Percentiles rank a stretch among this genome's conserved stretches.
Conservation (phyloP, 1,140 invertebrate species). For the Mesaphorura yosii region DNA sequence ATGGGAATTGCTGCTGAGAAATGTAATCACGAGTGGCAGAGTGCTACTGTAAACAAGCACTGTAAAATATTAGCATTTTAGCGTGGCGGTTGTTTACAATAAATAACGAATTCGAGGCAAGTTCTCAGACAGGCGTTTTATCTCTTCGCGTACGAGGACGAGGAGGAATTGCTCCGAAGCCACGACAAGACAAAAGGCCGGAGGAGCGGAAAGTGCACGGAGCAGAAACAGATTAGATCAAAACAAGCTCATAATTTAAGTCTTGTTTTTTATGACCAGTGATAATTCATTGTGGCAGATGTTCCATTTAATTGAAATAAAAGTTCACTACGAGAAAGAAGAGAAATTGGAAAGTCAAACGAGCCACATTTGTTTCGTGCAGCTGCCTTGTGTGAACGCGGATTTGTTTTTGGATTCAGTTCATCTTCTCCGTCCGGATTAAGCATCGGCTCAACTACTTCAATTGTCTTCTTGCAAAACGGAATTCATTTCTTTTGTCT, state of each 20-base stretch:
- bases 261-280: conserved; percentile 19
- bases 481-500: neutral
- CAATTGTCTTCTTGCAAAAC: neutral
- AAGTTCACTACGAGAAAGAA: neutral
- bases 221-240: neutral
- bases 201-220: no score
- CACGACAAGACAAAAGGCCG: no score
- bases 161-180: no score
- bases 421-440: neutral
- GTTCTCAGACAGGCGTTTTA: no score
- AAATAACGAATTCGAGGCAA: no score
- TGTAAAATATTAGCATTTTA: no score
- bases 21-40: no score
- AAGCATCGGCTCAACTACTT: neutral
- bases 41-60: no score
- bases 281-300: conserved; percentile 18
- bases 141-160: no score
- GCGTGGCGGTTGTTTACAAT: no score
- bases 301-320: conserved; percentile 20
- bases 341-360: neutral
- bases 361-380: neutral
- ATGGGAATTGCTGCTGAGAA: no score
- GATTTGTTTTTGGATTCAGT: neutral
- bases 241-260: conserved; percentile 10
- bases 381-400: neutral